A percentile compares a stretch with the other conserved stretches of the same genome.
Conservation (phyloP, 1,140 invertebrate genomes). For the Augochlora pura region DNA sequence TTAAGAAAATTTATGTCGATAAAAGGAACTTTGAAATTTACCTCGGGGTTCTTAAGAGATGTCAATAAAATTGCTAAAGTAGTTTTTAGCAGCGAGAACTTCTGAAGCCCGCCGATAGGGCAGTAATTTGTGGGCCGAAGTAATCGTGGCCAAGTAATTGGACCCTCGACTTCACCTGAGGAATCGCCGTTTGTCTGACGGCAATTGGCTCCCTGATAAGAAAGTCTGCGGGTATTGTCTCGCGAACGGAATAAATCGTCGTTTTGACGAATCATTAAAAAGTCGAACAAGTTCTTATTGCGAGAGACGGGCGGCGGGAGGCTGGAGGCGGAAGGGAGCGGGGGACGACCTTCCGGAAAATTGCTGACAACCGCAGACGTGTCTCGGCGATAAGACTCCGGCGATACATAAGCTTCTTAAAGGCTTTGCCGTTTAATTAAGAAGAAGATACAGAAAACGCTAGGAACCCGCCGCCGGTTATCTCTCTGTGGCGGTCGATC, state of each 20-base stretch:
- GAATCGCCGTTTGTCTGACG: too few relatives aligned
- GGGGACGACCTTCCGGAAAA: slow-evolving; percentile 42
- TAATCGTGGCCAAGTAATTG: too few relatives aligned
- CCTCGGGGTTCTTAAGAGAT: too few relatives aligned
- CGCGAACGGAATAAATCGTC: slow-evolving; percentile 46
- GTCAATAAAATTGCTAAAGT: too few relatives aligned
- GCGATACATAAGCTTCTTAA: slow-evolving; percentile 67
- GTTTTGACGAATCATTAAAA: slow-evolving; percentile 46
- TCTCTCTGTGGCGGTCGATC: background rate
- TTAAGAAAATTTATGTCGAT: too few relatives aligned
- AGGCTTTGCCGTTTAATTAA: slow-evolving; percentile 68
- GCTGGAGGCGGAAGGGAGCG: background rate
- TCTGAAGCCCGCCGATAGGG: too few relatives aligned
- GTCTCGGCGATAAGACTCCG: slow-evolving; percentile 57
- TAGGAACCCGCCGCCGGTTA: slow-evolving; percentile 23
- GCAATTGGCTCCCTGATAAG: slow-evolving; percentile 16
- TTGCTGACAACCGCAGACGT: slow-evolving; percentile 68
- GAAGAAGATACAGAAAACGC: slow-evolving; percentile 30
- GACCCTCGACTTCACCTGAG: background rate
- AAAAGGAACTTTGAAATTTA: too few relatives aligned
- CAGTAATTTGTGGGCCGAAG: too few relatives aligned
- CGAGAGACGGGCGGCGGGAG: background rate
- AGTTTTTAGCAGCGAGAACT: too few relatives aligned
- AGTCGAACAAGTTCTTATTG: slow-evolving; percentile 38
- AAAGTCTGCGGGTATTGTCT: slow-evolving; percentile 7